phyloP scores from a whole-genome alignment of 2,888 invertebrate species.

The Hetaerina titia region DNA sequence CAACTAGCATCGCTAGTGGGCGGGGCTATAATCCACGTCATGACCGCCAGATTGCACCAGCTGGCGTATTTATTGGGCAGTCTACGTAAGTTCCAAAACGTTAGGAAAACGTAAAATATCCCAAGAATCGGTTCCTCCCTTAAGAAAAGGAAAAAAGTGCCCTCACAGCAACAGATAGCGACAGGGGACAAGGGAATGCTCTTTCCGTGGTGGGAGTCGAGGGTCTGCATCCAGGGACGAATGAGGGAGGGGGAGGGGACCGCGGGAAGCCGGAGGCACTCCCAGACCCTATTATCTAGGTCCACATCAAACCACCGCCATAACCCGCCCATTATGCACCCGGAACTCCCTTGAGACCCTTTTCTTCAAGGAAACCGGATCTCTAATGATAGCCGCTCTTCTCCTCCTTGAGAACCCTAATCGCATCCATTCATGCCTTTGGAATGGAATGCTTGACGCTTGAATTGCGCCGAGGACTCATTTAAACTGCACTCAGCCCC shows the following conservation, averaged over 20 bases:
- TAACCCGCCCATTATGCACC: background rate
- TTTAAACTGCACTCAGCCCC: too few species aligned
- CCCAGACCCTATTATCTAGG: background rate
- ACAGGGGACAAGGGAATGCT: background rate
- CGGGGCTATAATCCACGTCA: too few species aligned
- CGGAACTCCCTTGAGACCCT: background rate
- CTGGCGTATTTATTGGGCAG: too few species aligned
- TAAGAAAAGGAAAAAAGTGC: too few species aligned
- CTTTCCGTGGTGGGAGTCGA: background rate
- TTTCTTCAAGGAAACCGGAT: background rate
- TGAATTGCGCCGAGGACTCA: background rate
- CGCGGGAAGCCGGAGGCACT: background rate
- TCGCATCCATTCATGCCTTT: background rate
- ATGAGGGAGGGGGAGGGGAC: background rate
- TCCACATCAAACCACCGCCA: background rate
- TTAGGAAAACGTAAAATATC: too few species aligned
- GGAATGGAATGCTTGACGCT: background rate
- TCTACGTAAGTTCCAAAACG: too few species aligned
- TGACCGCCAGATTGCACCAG: too few species aligned
- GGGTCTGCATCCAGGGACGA: background rate
- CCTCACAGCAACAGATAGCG: background rate
- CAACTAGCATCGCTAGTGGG: too few species aligned
- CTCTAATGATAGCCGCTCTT: background rate
- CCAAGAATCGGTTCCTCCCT: too few species aligned
- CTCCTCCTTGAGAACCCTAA: background rate